Percentiles rank a stretch among this genome's conserved stretches.
phyloP scores from a whole-genome alignment of 1,140 invertebrate genomes.

The Lepidurus packardi region DNA sequence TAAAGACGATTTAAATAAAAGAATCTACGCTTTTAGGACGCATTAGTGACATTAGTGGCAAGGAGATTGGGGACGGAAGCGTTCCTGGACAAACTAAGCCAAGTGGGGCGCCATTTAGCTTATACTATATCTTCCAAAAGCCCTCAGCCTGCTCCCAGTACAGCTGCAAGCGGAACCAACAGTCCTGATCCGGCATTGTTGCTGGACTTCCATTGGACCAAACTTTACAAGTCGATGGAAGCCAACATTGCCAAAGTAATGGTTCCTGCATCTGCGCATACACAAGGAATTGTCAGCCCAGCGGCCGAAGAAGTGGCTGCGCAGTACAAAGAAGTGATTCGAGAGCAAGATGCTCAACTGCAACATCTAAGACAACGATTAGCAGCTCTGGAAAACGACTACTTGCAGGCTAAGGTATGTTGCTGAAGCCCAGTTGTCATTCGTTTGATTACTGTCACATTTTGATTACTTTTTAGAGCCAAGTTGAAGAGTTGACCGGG shows the following conservation, averaged over 20 bases:
- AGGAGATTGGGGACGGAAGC: conserved; percentile 88
- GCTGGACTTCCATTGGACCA: not conserved
- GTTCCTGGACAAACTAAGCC: conserved; percentile 77
- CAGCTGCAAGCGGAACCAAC: not conserved
- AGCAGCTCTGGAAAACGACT: conserved; percentile 40
- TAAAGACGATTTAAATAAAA: conserved; percentile 32
- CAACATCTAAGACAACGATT: conserved; percentile 54
- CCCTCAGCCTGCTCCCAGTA: conserved; percentile 73
- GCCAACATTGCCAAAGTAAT: conserved; percentile 26
- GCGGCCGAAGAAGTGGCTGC: conserved; percentile 48
- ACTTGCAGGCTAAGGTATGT: conserved; percentile 31
- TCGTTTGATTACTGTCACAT: conserved; percentile 16
- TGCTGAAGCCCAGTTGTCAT: not conserved
- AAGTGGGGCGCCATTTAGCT: conserved; percentile 79
- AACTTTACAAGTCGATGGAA: conserved; percentile 44
- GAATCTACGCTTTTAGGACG: conserved; percentile 53
- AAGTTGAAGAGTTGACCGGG: conserved; percentile 63
- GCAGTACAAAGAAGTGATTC: conserved; percentile 83
- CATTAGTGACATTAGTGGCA: conserved; percentile 75
- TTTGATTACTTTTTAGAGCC: conserved; percentile 46
- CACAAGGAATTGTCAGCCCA: conserved; percentile 16
- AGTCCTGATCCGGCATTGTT: not conserved
- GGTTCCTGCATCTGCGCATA: conserved; percentile 18
- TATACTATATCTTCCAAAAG: conserved; percentile 89
- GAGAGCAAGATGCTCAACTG: conserved; percentile 73